phyloP scores from a whole-genome alignment of 2,797 vertebrate genomes.

The Myoxocephalus aenaeus region DNA sequence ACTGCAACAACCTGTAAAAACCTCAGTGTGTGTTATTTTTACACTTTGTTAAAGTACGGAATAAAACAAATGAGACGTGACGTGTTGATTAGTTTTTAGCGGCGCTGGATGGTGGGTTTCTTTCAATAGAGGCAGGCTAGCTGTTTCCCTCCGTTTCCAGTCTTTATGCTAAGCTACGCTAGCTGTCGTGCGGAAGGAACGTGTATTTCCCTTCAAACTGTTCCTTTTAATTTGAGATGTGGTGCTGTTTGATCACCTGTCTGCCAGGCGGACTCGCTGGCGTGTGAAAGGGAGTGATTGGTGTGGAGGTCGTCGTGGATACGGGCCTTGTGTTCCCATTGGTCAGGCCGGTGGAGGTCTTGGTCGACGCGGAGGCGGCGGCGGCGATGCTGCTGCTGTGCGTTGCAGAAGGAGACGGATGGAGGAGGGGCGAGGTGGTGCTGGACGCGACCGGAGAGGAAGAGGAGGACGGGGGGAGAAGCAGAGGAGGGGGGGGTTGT shows the following conservation, averaged over 20 bases:
- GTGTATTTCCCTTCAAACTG: too few relatives aligned
- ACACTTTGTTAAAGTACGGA: too few relatives aligned
- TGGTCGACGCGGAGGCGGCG: conserved; percentile 41
- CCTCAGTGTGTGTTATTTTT: too few relatives aligned
- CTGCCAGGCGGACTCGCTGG: conserved; percentile 81
- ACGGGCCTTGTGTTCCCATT: conserved; percentile 76
- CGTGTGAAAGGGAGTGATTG: conserved; percentile 84
- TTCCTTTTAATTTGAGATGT: not conserved
- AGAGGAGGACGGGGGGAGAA: conserved; percentile 5
- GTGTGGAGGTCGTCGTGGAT: conserved; percentile 66
- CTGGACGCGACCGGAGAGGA: conserved; percentile 30
- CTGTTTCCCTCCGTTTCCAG: too few relatives aligned
- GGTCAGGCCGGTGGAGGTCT: conserved; percentile 74
- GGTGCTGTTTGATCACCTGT: conserved; percentile 72
- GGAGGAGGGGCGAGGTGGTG: conserved; percentile 25
- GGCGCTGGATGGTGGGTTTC: too few relatives aligned
- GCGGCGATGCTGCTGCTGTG: conserved; percentile 37
- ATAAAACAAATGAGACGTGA: too few relatives aligned
- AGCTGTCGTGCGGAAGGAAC: too few relatives aligned
- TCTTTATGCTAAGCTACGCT: too few relatives aligned
- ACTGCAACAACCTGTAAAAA: too few relatives aligned
- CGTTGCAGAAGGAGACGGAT: conserved; percentile 18
- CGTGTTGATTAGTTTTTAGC: too few relatives aligned
- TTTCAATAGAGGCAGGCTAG: too few relatives aligned
- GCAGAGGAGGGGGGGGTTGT: conserved; percentile 38